Conservation (phyloP, 2,888 invertebrate species). For the Ischnus inquisitorius region DNA sequence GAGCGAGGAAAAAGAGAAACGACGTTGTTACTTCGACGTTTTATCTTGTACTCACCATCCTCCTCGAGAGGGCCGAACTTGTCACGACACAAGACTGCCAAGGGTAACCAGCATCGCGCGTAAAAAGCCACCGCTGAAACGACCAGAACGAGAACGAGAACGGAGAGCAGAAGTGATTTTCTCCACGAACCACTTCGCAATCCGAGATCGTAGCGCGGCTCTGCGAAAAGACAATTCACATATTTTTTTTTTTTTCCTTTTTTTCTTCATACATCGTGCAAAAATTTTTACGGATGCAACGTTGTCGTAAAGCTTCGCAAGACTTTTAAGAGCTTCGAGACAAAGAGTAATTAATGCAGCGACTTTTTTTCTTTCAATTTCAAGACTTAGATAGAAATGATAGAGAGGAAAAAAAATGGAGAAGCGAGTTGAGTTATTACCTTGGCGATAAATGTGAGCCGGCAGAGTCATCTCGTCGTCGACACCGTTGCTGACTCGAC, state of each 20-base stretch:
- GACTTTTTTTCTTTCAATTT: background rate
- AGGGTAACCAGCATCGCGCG: slow-evolving; percentile 86
- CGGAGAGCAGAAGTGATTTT: slow-evolving; percentile 86
- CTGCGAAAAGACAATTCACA: slow-evolving; percentile 72
- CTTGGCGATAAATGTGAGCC: slow-evolving; percentile 83
- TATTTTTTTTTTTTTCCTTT: no score
- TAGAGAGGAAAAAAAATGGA: background rate
- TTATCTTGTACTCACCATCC: slow-evolving; percentile 81
- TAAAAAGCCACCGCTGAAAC: slow-evolving; percentile 87
- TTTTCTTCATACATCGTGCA: slow-evolving; percentile 5
- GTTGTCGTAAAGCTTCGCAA: background rate
- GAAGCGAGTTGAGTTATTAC: slow-evolving; percentile 71
- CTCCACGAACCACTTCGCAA: slow-evolving; percentile 86
- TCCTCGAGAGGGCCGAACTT: slow-evolving; percentile 85
- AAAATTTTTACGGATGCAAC: background rate
- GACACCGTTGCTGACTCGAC: slow-evolving; percentile 88
- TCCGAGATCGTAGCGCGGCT: slow-evolving; percentile 79
- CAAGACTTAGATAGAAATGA: background rate
- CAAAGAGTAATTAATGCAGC: background rate
- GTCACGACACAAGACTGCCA: slow-evolving; percentile 86
- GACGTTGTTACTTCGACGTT: background rate
- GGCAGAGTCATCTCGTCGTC: slow-evolving; percentile 84
- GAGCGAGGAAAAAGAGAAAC: no score
- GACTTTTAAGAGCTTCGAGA: background rate
- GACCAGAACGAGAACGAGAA: slow-evolving; percentile 86